Evolutionary conservation across 2,797 vertebrate genomes (phyloP), one percentile per base, ranked within the genome.

Genomic region (Chelon auratus): DNA sequence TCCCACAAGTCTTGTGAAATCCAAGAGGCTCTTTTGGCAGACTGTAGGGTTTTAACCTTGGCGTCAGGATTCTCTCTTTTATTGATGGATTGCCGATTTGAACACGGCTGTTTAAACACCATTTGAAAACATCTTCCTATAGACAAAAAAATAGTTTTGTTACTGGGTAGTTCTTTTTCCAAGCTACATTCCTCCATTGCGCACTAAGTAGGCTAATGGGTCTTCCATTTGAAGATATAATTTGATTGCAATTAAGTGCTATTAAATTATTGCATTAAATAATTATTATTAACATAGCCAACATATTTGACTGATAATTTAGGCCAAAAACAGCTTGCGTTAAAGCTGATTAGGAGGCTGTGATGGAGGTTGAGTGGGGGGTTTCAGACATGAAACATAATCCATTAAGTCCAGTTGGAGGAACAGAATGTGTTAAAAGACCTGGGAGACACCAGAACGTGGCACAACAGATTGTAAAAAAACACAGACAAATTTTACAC

Each of bases 1-100:
- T 92, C 92, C 85, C 75, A 24, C 58, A 73, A 81, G 80, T 80
- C 90, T 87, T 48, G 75, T 91, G 93, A 94, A 93, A 94, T 83
- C 65, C 76, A 87, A 92, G 88, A 89, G 75, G 62, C 68, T 69
- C 72, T 58, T 58, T 33, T 85, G 83, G 75, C 84, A 85, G 86
- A 91, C 80, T 63, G 60, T 68, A 20, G 65, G 68, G 70, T 72
- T 83, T 86, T 72, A 86, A 85, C 75, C 50, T 78, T 80, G 88
- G 90, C 86, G 74, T 90, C 88, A 73, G 75, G 67, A 76, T 83
- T 83, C 83, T 75, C 77, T 40, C 75, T 75, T 54, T 18, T 1
- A 62, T 45, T 82, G 71, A 82, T 75, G 71, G 66, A 69, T 77
- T 70, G 18, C 65, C 80, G 50, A 72, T 83, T 65, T 70, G 60